Evolutionary conservation across 1,140 invertebrate species (phyloP).

Genomic region (Tetragonula clypearis): DNA sequence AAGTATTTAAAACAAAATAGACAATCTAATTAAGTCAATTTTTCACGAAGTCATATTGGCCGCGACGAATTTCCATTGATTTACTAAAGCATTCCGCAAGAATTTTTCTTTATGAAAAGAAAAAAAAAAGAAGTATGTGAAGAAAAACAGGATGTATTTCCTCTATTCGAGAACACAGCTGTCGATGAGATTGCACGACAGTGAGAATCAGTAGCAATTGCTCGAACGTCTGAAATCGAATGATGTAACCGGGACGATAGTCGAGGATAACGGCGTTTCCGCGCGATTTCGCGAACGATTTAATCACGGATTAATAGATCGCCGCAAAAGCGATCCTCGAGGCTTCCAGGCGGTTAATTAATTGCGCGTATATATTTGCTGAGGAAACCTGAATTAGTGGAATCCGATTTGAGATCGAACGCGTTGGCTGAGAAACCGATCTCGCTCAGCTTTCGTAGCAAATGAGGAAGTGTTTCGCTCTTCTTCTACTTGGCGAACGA

Average conservation of each 20-base stretch:
- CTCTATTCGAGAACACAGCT: not conserved
- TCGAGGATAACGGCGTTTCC: not conserved
- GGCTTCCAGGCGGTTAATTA: constrained; percentile 34
- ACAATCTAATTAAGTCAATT: no score
- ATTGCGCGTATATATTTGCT: constrained; percentile 39
- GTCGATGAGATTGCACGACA: no score
- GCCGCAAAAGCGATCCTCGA: constrained; percentile 26
- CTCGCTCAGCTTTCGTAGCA: constrained; percentile 22
- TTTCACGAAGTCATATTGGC: no score
- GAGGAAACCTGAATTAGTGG: constrained; percentile 20
- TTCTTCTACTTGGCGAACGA: constrained; percentile 52
- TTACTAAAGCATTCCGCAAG: no score
- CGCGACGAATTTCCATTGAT: no score
- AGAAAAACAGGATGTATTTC: not conserved
- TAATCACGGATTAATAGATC: constrained; percentile 48
- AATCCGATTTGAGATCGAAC: constrained; percentile 15
- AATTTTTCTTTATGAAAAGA: no score
- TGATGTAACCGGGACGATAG: not conserved
- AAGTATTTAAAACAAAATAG: no score
- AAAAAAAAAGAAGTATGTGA: no score
- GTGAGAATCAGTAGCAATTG: not conserved
- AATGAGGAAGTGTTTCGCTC: constrained; percentile 42
- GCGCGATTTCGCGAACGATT: constrained; percentile 36
- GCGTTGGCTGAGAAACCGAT: constrained; percentile 43
- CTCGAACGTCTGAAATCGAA: not conserved